Evolutionary conservation across 2,113 vertebrate species (phyloP).

Genomic region (Myiagra hebetior): DNA sequence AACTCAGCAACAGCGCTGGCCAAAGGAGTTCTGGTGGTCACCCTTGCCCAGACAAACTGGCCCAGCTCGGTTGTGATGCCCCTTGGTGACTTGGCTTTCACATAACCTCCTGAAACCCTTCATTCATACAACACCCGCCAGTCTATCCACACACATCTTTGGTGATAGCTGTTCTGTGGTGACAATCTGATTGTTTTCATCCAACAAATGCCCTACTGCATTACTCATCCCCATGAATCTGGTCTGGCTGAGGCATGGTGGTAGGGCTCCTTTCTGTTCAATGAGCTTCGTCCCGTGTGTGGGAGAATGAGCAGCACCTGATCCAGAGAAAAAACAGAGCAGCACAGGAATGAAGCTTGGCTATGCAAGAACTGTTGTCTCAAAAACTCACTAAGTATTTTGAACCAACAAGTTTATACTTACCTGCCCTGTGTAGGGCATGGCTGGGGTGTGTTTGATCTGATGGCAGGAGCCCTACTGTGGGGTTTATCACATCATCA

Average conservation of each 20-base stretch:
- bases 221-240: not conserved
- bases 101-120: not conserved
- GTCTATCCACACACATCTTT: fast-evolving
- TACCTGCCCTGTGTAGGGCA: not conserved
- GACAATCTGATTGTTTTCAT: not conserved
- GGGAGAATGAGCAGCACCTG: not conserved
- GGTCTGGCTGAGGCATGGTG: not conserved
- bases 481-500: not conserved
- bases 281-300: fast-evolving
- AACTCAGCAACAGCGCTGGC: not conserved
- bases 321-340: not conserved
- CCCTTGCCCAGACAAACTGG: not conserved
- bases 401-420: not conserved
- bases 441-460: not conserved
- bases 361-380: not conserved
- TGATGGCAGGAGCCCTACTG: not conserved
- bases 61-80: not conserved
- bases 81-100: not conserved
- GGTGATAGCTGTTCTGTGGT: not conserved
- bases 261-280: not conserved
- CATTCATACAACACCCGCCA: not conserved
- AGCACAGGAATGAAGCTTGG: not conserved
- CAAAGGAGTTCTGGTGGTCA: not conserved
- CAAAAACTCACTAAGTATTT: not conserved
- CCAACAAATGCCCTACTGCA: not conserved